These are phyloP conservation scores for Chironex yamaguchii DNA, from an alignment of 30 jellyfish, hydroid and myxozoan genomes.

Conservation along the genomic window DNA sequence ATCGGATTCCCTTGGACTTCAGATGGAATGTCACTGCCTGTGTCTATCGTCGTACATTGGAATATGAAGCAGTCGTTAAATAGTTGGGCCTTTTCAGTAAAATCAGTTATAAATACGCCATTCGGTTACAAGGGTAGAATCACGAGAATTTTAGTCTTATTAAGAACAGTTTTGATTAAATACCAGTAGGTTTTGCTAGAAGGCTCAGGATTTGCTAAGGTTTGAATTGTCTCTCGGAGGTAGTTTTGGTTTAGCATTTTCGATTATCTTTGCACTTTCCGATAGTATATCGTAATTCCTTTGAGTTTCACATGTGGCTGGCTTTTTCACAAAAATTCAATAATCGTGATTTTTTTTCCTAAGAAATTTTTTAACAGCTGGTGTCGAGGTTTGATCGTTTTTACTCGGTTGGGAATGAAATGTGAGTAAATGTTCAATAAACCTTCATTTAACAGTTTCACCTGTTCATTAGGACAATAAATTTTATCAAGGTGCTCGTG, in stretches of 20 bases:
- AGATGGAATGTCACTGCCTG: not conserved
- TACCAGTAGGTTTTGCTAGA: slow-evolving; percentile 79
- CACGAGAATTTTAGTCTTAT: slow-evolving; percentile 64
- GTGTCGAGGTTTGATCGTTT: slow-evolving; percentile 48
- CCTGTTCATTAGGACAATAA: slow-evolving; percentile 59
- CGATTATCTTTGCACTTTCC: slow-evolving; percentile 58
- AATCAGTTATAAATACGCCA: slow-evolving; percentile 71
- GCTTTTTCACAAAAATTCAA: slow-evolving; percentile 51
- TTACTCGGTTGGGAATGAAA: slow-evolving; percentile 44
- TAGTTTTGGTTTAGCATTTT: slow-evolving; percentile 60
- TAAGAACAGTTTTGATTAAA: slow-evolving; percentile 52
- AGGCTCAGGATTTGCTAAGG: slow-evolving; percentile 64
- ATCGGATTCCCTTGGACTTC: too few species aligned
- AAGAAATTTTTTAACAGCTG: slow-evolving; percentile 39
- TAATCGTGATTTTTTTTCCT: slow-evolving; percentile 59
- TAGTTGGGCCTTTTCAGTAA: slow-evolving; percentile 71
- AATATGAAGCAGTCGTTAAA: not conserved
- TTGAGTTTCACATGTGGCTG: slow-evolving; percentile 56
- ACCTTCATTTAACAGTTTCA: slow-evolving; percentile 51
- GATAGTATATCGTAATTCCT: slow-evolving; percentile 50
- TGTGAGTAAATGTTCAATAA: slow-evolving; percentile 17
- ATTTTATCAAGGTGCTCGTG: slow-evolving; percentile 44
- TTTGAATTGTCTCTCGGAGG: slow-evolving; percentile 55
- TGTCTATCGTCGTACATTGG: not conserved
- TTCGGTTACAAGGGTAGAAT: slow-evolving; percentile 68